These are phyloP conservation scores for Apamea monoglypha DNA, from an alignment of 2,888 invertebrate species.

Conservation along the genomic window DNA sequence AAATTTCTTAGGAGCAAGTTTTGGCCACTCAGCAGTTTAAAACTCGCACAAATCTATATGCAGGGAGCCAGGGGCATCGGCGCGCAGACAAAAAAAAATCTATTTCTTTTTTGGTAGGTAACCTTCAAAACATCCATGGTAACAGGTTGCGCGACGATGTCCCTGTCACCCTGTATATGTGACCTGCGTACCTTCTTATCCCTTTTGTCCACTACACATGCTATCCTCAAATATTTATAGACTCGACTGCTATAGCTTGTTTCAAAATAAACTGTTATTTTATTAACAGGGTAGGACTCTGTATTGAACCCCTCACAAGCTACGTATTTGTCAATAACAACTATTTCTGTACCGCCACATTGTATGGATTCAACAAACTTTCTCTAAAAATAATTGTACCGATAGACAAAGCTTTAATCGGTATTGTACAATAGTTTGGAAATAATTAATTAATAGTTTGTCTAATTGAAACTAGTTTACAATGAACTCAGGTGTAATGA, in stretches of 20 bases:
- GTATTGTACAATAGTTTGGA: slow-evolving; percentile 24
- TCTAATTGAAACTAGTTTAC: slow-evolving; percentile 26
- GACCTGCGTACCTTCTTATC: background rate
- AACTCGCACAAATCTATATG: background rate
- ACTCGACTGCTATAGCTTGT: background rate
- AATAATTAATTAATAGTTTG: slow-evolving; percentile 31
- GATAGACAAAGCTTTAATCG: slow-evolving; percentile 31
- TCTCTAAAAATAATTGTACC: slow-evolving; percentile 32
- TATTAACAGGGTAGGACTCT: background rate
- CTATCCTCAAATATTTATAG: background rate
- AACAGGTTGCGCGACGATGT: no score
- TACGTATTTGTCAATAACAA: background rate
- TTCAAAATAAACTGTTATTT: background rate
- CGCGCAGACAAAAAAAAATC: no score
- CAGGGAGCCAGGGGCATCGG: no score
- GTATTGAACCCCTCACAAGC: slow-evolving; percentile 10
- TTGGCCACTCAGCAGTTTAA: background rate
- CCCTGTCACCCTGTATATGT: no score
- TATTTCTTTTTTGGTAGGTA: no score
- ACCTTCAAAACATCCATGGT: no score
- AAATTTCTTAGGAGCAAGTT: background rate
- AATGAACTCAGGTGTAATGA: slow-evolving; percentile 25
- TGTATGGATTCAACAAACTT: slow-evolving; percentile 38
- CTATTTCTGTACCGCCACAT: slow-evolving; percentile 27
- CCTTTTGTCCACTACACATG: background rate